Conservation (phyloP, 2,888 invertebrate species). For the Protophormia terraenovae region DNA sequence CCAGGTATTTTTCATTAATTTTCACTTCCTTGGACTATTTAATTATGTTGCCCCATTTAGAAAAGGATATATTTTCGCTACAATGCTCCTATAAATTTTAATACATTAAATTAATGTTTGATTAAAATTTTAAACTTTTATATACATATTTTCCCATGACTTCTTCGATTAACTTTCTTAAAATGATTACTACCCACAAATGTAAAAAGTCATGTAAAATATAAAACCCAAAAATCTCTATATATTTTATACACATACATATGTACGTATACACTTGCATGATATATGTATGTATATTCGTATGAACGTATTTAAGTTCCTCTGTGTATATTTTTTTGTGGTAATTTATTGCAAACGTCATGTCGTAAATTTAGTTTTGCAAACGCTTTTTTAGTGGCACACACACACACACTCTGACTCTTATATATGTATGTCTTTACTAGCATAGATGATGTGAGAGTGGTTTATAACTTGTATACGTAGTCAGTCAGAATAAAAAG, state of each 20-base stretch:
- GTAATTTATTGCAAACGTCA: slow-evolving; percentile 70
- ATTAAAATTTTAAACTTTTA: no score
- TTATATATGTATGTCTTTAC: slow-evolving; percentile 30
- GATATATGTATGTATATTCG: no score
- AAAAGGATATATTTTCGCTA: no score
- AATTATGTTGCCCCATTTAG: no score
- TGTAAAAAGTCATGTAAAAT: background rate
- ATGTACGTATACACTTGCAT: background rate
- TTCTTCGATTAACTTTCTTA: slow-evolving; percentile 10
- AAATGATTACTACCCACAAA: background rate
- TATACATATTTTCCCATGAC: background rate
- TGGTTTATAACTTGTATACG: background rate
- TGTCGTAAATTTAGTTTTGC: slow-evolving; percentile 71
- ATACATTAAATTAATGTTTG: no score
- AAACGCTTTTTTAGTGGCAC: slow-evolving; percentile 38
- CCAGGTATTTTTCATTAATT: no score
- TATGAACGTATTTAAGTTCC: slow-evolving; percentile 43
- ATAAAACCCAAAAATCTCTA: background rate
- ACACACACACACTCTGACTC: background rate
- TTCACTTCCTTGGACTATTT: no score
- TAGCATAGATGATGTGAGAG: slow-evolving; percentile 19
- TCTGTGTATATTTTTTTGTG: slow-evolving; percentile 55
- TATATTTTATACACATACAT: background rate
- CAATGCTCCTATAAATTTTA: no score
- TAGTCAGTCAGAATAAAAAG: slow-evolving; percentile 40